Evolutionary conservation across 2,113 vertebrate species (phyloP), one percentile per base, ranked within the genome.

Genomic region (Pica pica): DNA sequence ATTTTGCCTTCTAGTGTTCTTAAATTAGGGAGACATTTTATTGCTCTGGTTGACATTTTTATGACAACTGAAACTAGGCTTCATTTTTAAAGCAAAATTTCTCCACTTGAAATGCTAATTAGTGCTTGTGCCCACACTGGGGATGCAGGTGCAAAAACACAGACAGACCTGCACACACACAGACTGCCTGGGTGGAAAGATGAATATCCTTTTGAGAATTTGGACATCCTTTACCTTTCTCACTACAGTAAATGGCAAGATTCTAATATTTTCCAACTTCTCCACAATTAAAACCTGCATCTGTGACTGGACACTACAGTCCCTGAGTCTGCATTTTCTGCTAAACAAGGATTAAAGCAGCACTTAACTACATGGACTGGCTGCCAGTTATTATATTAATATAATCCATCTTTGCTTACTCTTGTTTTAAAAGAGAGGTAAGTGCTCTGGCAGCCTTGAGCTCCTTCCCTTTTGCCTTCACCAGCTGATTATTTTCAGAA

Each of bases 1-100:
- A 83, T 95, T 90, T 92, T 87, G 84, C 74, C 71, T 96, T 80
- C 87, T 14, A 69, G 70, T 76, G 64, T 93, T 83, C 79, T 71
- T 91, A 85, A 95, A 94, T 93, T 85, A 94, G 63, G 49, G 27
- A 85, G 71, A 83, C 21, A 41, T 74, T 93, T 94, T 86, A 91
- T 85, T 70, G 59, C 84, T 63, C 59, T 44, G 18, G 33, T 44
- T 93, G 92, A 76, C 90, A 41, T 88, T 75, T 94, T 96, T 91
- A 95, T 68, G 83, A 90, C 78, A 83, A 35, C 33, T 90, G 57
- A 93, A 95, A 77, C 15, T 80, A 55, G 31, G 52, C 52, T 88
- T 93, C 50, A 77, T 70, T 83, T 89, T 91, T 81, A 8, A 83
- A 83, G 61, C 2, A 4, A 47, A 68, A 87, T 71, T 90, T 89